Base-by-base conservation (phyloP, 2,888 invertebrate genomes). In the Chromoteleia sp. region DNA sequence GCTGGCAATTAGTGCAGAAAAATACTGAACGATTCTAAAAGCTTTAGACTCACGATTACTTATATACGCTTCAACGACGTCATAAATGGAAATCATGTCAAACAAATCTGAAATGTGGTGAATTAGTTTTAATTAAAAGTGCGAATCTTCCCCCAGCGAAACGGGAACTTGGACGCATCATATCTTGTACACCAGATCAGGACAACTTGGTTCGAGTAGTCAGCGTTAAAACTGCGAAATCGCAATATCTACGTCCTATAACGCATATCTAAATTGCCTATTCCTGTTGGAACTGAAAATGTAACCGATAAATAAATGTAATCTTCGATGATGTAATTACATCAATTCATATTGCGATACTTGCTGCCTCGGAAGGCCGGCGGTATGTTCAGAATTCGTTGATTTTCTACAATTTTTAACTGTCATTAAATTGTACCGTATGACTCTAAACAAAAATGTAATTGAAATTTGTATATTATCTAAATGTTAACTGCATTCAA, bases 81-180 rank as follows among this genome's bases (percentile, higher is more conserved):
- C 15, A 41, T 19, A 54, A 56, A 48, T 68, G 45, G 56, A 14
- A 15, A 8, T 50, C 54, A 1, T 3, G 17, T 14, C 12, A 54
- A 52, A 7, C 39, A n/a, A 67, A 54, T 43, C 1, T 67, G 3
- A 67, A 67, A 43, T 3, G 10, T 77, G 33, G 82, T 68, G 56
- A 56, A 39, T 29, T 70, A 14, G 48, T 5, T 41, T 19, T 63
- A 10, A 48, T 48, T 10, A 63, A 63, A 63, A 63, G 33, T 36
- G 14, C 5, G 3, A 48, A 50, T 21, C 50, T 63, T 8, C 63
- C 63, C 14, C 48, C 50, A 14, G 33, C 63, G 19, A 63, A 63
- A 50, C 36, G 50, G 33, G 50, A 63, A 6, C 36, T 63, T 0
- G 61, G 45, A 19, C 45, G 19, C 5, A 63, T 61, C 4, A 45